Conservation (phyloP, 1,140 invertebrate species). For the Drosophila mauritiana region DNA sequence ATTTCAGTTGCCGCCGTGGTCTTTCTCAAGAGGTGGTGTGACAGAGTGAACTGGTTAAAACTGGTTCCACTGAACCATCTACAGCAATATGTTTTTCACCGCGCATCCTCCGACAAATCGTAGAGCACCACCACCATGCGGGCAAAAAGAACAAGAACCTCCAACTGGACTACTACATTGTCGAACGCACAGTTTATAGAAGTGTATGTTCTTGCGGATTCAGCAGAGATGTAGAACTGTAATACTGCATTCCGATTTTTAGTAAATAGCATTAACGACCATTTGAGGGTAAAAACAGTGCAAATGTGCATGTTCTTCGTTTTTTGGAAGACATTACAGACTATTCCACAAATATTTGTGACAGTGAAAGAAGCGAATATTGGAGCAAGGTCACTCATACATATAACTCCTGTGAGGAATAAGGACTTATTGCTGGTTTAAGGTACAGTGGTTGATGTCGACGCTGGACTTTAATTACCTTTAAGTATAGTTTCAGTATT, state of each 20-base stretch:
- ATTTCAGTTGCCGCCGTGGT: too few relatives aligned
- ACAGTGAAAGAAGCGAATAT: neutral
- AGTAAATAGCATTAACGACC: neutral
- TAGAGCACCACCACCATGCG: constrained; percentile 1
- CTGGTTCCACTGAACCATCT: neutral
- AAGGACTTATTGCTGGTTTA: neutral
- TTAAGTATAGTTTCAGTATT: too few relatives aligned
- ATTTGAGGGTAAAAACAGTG: neutral
- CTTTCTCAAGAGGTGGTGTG: too few relatives aligned
- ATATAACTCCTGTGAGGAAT: neutral
- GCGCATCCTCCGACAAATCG: constrained; percentile 1
- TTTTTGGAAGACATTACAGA: too few relatives aligned
- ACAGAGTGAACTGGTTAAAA: neutral
- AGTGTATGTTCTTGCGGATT: neutral
- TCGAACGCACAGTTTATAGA: neutral
- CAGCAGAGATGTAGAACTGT: neutral
- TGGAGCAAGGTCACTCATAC: constrained; percentile 4
- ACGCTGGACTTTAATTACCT: neutral
- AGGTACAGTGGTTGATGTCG: neutral
- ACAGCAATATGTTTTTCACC: neutral
- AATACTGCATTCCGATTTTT: neutral
- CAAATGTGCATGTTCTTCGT: too few relatives aligned
- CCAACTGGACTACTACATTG: neutral
- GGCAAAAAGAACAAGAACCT: neutral
- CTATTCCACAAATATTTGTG: neutral